phyloP scores from a whole-genome alignment of 2,113 vertebrate genomes.

The Anhinga anhinga region DNA sequence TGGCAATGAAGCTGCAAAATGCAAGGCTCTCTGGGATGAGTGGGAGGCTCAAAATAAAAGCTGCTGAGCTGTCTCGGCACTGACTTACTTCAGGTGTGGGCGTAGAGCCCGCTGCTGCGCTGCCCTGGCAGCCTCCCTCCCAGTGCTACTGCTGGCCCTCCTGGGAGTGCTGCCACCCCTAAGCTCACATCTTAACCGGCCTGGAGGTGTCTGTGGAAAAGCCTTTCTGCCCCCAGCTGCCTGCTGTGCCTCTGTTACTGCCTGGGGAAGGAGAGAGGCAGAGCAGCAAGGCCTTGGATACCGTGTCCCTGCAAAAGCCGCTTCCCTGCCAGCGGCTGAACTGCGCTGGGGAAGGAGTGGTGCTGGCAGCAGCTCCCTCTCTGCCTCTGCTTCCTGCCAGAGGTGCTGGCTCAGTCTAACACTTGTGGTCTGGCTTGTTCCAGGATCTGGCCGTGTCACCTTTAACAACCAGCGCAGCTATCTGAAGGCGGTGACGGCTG shows the following conservation, averaged over 20 bases:
- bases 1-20: background rate
- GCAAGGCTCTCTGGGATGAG: background rate
- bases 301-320: background rate
- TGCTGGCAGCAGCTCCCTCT: background rate
- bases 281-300: background rate
- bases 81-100: accelerated
- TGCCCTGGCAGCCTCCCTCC: background rate
- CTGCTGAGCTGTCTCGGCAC: background rate
- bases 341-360: accelerated
- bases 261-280: background rate
- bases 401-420: background rate
- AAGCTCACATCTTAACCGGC: background rate
- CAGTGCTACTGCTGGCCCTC: accelerated
- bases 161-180: accelerated
- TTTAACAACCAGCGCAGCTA: constrained; percentile 98
- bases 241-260: background rate
- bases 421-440: background rate
- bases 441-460: constrained; percentile 98
- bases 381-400: accelerated
- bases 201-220: background rate
- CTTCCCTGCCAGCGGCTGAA: background rate
- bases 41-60: background rate
- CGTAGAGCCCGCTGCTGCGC: accelerated
- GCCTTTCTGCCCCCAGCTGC: background rate
- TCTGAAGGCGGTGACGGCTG: constrained; percentile 93